Base-by-base conservation (phyloP, 2,888 invertebrate species). In the Xylocampa areola region DNA sequence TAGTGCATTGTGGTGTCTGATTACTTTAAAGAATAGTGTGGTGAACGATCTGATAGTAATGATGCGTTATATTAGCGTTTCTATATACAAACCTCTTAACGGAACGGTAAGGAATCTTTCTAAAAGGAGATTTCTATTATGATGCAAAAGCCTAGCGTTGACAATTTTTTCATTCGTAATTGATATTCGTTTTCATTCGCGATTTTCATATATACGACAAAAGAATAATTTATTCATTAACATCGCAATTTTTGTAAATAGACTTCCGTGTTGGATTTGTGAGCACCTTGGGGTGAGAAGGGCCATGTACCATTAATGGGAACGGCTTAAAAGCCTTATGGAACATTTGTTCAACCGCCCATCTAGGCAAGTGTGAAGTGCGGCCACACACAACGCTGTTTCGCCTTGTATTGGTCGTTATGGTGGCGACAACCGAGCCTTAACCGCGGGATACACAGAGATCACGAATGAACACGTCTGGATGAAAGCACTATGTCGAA, bases 321-420 rank as follows among this genome's bases (percentile, higher is more conserved):
- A 61, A 51, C 50, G 52, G 37, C 52, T 76, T 74, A 76, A 73
- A 73, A 75, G 75, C 66, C 60, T 57, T 54, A 48, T 62, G 58
- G 65, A 71, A 74, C 76, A 77, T 80, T 81, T 79, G 77, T 80
- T 74, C 75, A 77, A 66, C 70, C 67, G 52, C 68, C 68, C 72
- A 64, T 69, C 65, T 58, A 48, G 57, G 60, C 59, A 73, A 74
- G 81, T 81, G 81, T 81, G 75, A 81, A 78, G 72, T 71, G 68
- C 55, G 79, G 63, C 82, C 82, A 82, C 82, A 82, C 82, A 81
- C 77, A 67, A 52, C 65, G 82, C 55, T 58, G 57, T 63, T 60
- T 61, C 16, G 14, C 55, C 37, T 36, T 52, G 54, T 23, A 11
- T 13, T 45, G 37, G 21, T 41, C 37, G 55, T 36, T 40, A 36